Conservation (phyloP, 1,140 invertebrate species). For the Lethrus apterus region DNA sequence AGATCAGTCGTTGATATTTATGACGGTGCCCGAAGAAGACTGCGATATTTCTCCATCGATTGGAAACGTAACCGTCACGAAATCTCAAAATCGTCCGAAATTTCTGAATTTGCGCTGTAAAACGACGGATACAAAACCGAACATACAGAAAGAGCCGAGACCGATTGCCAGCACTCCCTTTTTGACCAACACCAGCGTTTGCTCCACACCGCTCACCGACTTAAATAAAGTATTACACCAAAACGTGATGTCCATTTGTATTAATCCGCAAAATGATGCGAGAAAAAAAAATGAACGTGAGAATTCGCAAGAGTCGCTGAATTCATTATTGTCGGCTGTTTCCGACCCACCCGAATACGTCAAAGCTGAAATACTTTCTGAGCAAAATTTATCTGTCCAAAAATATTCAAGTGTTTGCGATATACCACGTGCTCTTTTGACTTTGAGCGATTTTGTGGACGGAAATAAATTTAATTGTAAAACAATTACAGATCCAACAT, state of each 20-base stretch:
- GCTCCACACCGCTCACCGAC: conserved; percentile 66
- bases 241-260: conserved; percentile 62
- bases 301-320: conserved; percentile 7
- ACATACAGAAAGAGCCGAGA: conserved; percentile 18
- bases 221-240: conserved; percentile 57
- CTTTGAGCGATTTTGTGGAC: too few relatives aligned
- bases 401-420: not conserved
- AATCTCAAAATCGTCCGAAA: conserved; percentile 38
- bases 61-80: conserved; percentile 24
- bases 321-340: conserved; percentile 12
- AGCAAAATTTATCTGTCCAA: too few relatives aligned
- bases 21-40: conserved; percentile 67
- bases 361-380: too few relatives aligned
- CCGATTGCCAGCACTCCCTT: conserved; percentile 36
- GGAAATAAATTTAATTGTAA: too few relatives aligned
- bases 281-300: conserved; percentile 9
- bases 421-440: too few relatives aligned
- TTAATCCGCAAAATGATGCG: conserved; percentile 44
- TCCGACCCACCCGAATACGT: conserved; percentile 6
- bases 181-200: conserved; percentile 59
- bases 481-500: conserved; percentile 69
- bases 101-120: conserved; percentile 42
- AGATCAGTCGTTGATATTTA: conserved; percentile 69
- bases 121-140: conserved; percentile 21
- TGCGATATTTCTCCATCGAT: conserved; percentile 38